phyloP scores from a whole-genome alignment of 2,888 invertebrate genomes.

The Noctua pronuba region DNA sequence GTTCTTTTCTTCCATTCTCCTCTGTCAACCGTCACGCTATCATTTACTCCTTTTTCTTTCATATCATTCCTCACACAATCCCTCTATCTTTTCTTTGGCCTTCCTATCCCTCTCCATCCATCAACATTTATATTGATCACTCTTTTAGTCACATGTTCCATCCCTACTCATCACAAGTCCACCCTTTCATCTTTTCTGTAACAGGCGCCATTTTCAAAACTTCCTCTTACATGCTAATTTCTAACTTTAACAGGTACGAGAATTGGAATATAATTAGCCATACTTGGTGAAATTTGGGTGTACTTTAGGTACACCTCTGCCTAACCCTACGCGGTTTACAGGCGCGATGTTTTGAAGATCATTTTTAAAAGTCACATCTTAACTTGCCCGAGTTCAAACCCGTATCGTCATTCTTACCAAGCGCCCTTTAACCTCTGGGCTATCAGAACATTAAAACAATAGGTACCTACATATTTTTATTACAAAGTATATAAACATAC shows the following conservation, averaged over 20 bases:
- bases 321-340: not conserved
- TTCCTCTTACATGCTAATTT: too few species aligned
- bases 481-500: slow-evolving; percentile 17
- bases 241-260: not conserved
- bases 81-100: too few species aligned
- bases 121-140: too few species aligned
- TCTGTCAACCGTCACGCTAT: too few species aligned
- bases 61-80: too few species aligned
- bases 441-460: slow-evolving; percentile 10
- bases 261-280: not conserved
- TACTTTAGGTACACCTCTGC: not conserved
- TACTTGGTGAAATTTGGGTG: not conserved
- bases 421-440: slow-evolving; percentile 8
- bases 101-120: too few species aligned
- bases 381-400: not conserved
- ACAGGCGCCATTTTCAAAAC: too few species aligned
- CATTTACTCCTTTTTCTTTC: too few species aligned
- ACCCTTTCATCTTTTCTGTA: too few species aligned
- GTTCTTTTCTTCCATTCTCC: too few species aligned
- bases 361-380: not conserved
- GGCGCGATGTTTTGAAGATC: not conserved
- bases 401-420: not conserved
- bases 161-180: too few species aligned
- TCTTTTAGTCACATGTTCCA: too few species aligned
- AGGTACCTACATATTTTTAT: slow-evolving; percentile 19